Base-by-base conservation (phyloP, 1,140 invertebrate genomes). In the Drosophila rufa region DNA sequence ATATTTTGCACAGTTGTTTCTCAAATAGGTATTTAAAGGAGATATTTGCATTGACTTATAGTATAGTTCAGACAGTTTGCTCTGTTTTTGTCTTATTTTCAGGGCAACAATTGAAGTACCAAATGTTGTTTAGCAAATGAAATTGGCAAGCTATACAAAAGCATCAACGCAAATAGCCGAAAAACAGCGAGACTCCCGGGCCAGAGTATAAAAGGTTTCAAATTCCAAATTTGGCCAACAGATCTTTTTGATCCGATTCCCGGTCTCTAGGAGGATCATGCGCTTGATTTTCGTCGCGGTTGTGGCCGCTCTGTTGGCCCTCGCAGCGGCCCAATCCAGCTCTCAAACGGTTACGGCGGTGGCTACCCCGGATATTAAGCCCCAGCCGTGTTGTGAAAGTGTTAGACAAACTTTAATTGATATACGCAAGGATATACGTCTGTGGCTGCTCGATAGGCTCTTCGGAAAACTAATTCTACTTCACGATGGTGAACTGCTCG, bases 1-100 rank as follows among this genome's bases (percentile, higher is more conserved):
- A 89, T 85, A 90, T 89, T 89, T 91, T 79, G 56, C 79, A 89
- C 78, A 89, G 56, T 62, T 87, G 85, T 71, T 90, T 53, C 47
- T 48, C 53, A 68, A 66, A 53, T 36, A 45, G 61, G 45, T 48
- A 19, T 61, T 62, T 25, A 57, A 51, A 47, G 17, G 57, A 43
- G 65, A 15, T 68, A 40, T 79, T 79, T 53, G 67, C 58, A 36
- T 61, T 33, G 38, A 65, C 45, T 25, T 66, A 78, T 51, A 47
- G 65, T 68, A 74, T 75, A 73, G 55, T 65, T 42, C 46, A 74
- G 50, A 64, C 48, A 50, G 58, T 40, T 67, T 50, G 36, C 43
- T 50, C 22, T 68, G 48, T 57, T 70, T 48, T 64, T 57, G 43
- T 65, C 33, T 57, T 61, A 61, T 56, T 71, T 76, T 80, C 3